Evolutionary conservation across 30 jellyfish, hydroid and myxozoan genomes (phyloP).

Genomic region (Turritopsis rubra): DNA sequence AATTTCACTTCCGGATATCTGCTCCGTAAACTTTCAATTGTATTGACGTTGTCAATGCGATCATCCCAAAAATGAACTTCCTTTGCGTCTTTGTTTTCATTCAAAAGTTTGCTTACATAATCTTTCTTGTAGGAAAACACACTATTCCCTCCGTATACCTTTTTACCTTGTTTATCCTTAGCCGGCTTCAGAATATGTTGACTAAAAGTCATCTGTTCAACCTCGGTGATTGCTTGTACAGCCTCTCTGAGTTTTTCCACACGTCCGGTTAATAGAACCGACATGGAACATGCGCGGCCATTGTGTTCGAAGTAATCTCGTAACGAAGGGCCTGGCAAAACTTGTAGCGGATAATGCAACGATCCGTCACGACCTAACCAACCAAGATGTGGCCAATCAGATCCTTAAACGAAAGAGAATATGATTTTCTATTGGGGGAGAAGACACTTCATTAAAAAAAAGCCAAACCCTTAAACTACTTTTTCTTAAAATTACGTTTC

Average conservation of each 20-base stretch:
- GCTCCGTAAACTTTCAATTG: conserved; percentile 39
- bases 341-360: conserved; percentile 68
- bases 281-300: conserved; percentile 54
- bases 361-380: conserved; percentile 70
- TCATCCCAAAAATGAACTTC: conserved; percentile 93
- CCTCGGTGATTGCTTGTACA: conserved; percentile 50
- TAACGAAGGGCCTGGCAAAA: conserved; percentile 85
- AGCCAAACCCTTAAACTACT: too few relatives aligned
- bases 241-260: conserved; percentile 51
- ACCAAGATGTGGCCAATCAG: conserved; percentile 85
- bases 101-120: conserved; percentile 42
- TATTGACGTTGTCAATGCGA: conserved; percentile 58
- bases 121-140: conserved; percentile 50
- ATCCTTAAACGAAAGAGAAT: conserved; percentile 45
- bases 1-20: conserved; percentile 40
- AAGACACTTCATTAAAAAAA: too few relatives aligned
- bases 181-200: conserved; percentile 61
- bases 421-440: too few relatives aligned
- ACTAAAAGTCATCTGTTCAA: conserved; percentile 53
- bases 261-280: conserved; percentile 79
- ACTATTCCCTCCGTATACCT: conserved; percentile 16
- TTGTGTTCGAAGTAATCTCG: conserved; percentile 47
- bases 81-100: conserved; percentile 43
- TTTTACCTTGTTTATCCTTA: not conserved
- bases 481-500: too few relatives aligned